Percentiles rank a stretch among this genome's conserved stretches.
These are phyloP conservation scores for Pogonocherus hispidulus DNA, from an alignment of 2,888 invertebrate species.

Conservation along the genomic window DNA sequence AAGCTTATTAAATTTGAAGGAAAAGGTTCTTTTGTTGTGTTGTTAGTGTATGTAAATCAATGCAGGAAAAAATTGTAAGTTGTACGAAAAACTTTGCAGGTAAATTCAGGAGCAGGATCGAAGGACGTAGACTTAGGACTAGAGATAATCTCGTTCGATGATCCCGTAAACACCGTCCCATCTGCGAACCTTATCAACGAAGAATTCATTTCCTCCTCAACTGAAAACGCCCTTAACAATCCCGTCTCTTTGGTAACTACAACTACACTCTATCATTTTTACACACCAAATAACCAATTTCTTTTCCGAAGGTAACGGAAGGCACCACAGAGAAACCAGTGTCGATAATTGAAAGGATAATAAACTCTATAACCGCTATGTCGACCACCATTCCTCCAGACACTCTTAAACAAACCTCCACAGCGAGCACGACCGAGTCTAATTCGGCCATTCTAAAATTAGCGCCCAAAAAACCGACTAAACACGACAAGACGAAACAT, in stretches of 20 bases:
- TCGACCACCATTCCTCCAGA: slow-evolving; percentile 60
- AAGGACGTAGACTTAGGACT: slow-evolving; percentile 63
- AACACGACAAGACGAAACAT: slow-evolving; percentile 52
- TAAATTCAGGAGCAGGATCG: slow-evolving; percentile 49
- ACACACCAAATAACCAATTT: slow-evolving; percentile 31
- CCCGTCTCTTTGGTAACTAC: slow-evolving; percentile 55
- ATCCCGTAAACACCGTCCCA: slow-evolving; percentile 64
- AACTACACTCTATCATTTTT: slow-evolving; percentile 19
- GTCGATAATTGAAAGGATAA: slow-evolving; percentile 67
- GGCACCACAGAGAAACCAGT: slow-evolving; percentile 62
- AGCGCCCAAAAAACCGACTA: slow-evolving; percentile 61
- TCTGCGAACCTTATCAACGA: slow-evolving; percentile 66
- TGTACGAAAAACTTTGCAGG: slow-evolving; percentile 56
- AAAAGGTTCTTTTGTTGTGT: slow-evolving; percentile 32
- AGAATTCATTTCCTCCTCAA: slow-evolving; percentile 59
- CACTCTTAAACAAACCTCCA: slow-evolving; percentile 40
- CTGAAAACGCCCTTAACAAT: slow-evolving; percentile 53
- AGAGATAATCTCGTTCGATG: slow-evolving; percentile 67
- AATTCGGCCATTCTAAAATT: slow-evolving; percentile 66
- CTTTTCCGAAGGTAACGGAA: slow-evolving; percentile 55
- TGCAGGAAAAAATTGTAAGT: slow-evolving; percentile 17
- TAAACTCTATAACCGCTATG: slow-evolving; percentile 66
- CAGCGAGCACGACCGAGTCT: slow-evolving; percentile 53
- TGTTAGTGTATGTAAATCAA: slow-evolving; percentile 35
- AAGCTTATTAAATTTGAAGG: neutral